Evolutionary conservation across 2,888 invertebrate genomes (phyloP), one percentile per base, ranked within the genome.

Genomic region (Strigamia maritima): DNA sequence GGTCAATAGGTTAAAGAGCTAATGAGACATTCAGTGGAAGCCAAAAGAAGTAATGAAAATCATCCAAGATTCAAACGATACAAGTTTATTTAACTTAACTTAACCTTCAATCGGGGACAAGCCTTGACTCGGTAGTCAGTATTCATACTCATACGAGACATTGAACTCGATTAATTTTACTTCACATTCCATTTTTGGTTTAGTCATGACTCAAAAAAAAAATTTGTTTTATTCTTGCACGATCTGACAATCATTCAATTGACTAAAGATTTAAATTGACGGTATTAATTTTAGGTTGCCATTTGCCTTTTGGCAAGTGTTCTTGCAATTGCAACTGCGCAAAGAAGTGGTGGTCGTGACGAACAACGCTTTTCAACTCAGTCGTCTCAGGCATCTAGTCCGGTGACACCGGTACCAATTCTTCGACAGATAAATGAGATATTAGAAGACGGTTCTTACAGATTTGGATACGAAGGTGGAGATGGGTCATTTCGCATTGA

Each of bases 401-500:
- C 74, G 6, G 40, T 44, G 12, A 79, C 79, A 19, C 79, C 74
- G 16, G 75, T 79, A 22, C 79, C 79, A 22, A 80, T 80, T 31
- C 54, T 76, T 22, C 38, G 78, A 2, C 78, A 79, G n/a, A 76
- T 80, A 40, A 80, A 80, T 54, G 76, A 80, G 78, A 44, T 79
- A 26, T 31, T 76, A 14, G 75, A 75, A 28, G 80, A 80, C 38
- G 80, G 80, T 12, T 80, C 80, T 28, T 80, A 80, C 44, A 70
- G 70, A 28, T 79, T 76, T 54, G 80, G 80, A 24, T 80, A 76
- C 79, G 80, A 80, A 54, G 60, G 19, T n/a, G 80, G 78, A 10
- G 80, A 80, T 22, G 80, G 80, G 7, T 22, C 80, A 14, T 80
- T 80, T 75, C 24, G 76, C 3, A 74, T 80, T 10, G 80, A 80